phyloP scores from a whole-genome alignment of 2,888 invertebrate genomes.

The Rhaphigaster nebulosa region DNA sequence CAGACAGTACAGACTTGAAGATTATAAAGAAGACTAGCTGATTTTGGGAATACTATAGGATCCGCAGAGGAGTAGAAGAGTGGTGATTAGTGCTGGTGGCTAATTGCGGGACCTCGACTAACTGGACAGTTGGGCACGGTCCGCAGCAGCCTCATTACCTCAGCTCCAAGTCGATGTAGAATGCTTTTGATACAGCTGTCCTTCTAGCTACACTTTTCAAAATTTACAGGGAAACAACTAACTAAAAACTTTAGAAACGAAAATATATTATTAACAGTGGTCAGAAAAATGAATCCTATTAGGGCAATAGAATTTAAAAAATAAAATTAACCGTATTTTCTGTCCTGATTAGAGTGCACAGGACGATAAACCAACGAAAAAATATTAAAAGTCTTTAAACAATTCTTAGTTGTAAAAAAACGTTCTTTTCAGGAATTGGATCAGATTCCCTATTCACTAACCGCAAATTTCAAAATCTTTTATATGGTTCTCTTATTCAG shows the following conservation, averaged over 20 bases:
- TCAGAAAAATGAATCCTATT: no score
- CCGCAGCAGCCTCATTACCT: background rate
- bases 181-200: background rate
- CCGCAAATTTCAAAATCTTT: no score
- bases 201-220: background rate
- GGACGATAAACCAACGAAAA: no score
- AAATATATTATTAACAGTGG: no score
- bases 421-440: no score
- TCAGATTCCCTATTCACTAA: no score
- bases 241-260: background rate
- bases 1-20: background rate
- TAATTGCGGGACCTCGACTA: background rate
- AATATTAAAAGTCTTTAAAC: no score
- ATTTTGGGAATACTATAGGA: background rate
- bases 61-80: background rate
- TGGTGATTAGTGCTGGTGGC: background rate
- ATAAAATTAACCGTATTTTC: no score
- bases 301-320: no score
- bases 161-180: background rate
- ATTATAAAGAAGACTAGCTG: background rate
- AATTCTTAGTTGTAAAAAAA: no score
- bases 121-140: conserved; percentile 16
- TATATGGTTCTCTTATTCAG: no score
- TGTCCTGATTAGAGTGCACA: no score
- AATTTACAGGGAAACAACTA: background rate